Base-by-base conservation (phyloP, 1,140 invertebrate genomes). In the Pseudomyrmex sp. region DNA sequence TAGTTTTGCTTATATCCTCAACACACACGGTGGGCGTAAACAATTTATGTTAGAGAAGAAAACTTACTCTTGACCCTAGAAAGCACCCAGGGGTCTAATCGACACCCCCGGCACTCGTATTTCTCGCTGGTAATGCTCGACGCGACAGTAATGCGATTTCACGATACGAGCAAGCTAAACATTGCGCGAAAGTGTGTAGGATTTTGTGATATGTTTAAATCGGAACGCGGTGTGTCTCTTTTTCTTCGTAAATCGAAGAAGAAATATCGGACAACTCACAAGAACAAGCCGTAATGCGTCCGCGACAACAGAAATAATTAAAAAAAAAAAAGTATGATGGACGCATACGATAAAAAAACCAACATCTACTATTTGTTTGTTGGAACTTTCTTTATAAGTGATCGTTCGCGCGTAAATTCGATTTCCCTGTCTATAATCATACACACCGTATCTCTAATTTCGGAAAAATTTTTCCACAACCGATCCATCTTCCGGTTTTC, bases 71-170 rank as follows among this genome's bases (percentile, higher is more conserved):
- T 56, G 18, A 69, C 1, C 10, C 52, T 56, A 46, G 3, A 12
- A 2, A 76, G 13, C 1, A 54, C 26, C n/a, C 13, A 1, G 48
- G n/a, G 48, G 18, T 56, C 18, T 69, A 69, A 77, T 77, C 15
- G 2, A 52, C 63, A 56, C 9, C 10, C 7, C 9, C 2, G 15
- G 13, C 46, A 35, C 20, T 68, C 18, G 18, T 1, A 75, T 75
- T 50, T 75, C 46, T 52, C 12, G 12, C 50, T 46, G 35, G 10
- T 46, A 23, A 77, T 2, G 54, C 13, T 1, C 18, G 23, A 4
- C 44, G 1, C 13, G 23, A 68, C 15, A n/a, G 8, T 77, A 77
- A 46, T n/a, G 18, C 10, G n/a, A 77, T 58, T 77, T 77, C 65
- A 13, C 23, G 52, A 66, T 35, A 35, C n/a, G 13, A 1, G 48